Conservation (phyloP, 1,140 invertebrate species). For the Aleiodes sp. region DNA sequence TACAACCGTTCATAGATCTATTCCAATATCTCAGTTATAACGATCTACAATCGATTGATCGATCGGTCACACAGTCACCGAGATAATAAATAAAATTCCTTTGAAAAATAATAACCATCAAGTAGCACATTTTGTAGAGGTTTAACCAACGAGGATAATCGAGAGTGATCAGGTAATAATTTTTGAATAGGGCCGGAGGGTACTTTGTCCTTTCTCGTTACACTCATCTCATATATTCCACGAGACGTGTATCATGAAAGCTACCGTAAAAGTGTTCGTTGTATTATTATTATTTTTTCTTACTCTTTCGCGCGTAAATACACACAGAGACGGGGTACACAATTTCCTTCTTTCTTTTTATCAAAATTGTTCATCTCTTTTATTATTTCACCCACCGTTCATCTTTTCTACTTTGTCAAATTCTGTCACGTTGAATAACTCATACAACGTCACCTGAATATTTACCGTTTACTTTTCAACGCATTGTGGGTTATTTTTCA, state of each 20-base stretch:
- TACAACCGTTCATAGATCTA: too few species aligned
- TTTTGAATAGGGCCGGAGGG: not conserved
- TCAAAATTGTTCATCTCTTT: not conserved
- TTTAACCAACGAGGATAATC: not conserved
- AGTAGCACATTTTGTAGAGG: too few species aligned
- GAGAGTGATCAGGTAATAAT: slow-evolving; percentile 1
- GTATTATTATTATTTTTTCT: not conserved
- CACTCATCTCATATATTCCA: not conserved
- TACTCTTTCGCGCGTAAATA: not conserved
- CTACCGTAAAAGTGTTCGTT: slow-evolving; percentile 2
- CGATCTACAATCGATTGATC: too few species aligned
- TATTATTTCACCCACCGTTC: too few species aligned
- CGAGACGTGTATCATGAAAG: not conserved
- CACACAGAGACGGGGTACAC: not conserved
- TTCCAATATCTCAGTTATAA: too few species aligned
- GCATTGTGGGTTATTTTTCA: not conserved
- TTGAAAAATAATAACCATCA: not conserved
- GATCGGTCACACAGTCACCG: not conserved
- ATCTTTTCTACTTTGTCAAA: not conserved
- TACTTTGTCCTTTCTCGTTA: not conserved
- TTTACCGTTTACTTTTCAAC: not conserved
- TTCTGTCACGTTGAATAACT: not conserved
- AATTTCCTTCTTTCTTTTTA: not conserved
- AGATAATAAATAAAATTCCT: not conserved
- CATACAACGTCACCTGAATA: slow-evolving; percentile 1